phyloP scores from a whole-genome alignment of 2,113 vertebrate genomes.

The Rhizomys pruinosus region DNA sequence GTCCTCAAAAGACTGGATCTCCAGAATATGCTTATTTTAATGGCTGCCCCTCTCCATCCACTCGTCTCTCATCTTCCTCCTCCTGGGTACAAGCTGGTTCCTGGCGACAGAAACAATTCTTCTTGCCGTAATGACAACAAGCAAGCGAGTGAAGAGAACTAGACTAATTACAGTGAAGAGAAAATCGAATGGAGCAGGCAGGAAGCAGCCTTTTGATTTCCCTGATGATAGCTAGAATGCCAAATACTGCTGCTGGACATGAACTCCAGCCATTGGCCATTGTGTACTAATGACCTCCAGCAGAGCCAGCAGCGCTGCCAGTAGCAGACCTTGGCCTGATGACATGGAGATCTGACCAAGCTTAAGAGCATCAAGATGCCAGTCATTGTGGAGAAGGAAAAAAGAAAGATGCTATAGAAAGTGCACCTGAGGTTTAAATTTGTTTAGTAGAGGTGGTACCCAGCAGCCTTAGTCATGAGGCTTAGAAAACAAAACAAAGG shows the following conservation, averaged over 20 bases:
- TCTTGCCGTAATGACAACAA: slow-evolving; percentile 97
- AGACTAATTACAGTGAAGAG: slow-evolving; percentile 98
- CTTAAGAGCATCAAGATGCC: slow-evolving; percentile 71
- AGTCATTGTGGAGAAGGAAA: slow-evolving; percentile 73
- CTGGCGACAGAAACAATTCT: slow-evolving; percentile 96
- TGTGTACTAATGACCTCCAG: slow-evolving; percentile 94
- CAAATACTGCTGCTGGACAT: slow-evolving; percentile 90
- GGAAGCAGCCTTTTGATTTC: slow-evolving; percentile 98
- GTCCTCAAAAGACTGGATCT: slow-evolving; percentile 93
- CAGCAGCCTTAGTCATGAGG: slow-evolving; percentile 83
- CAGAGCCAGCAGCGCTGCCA: slow-evolving; percentile 96
- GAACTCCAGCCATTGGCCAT: slow-evolving; percentile 94
- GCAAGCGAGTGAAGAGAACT: slow-evolving; percentile 98
- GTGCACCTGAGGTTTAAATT: slow-evolving; percentile 82
- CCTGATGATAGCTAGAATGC: slow-evolving; percentile 93
- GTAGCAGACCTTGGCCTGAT: slow-evolving; percentile 95
- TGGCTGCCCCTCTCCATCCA: slow-evolving; percentile 95
- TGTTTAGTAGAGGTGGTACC: slow-evolving; percentile 88
- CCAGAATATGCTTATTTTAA: slow-evolving; percentile 98
- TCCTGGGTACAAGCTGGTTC: slow-evolving; percentile 98
- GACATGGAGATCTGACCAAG: slow-evolving; percentile 94
- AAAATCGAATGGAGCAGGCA: slow-evolving; percentile 95
- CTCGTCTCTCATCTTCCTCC: slow-evolving; percentile 96
- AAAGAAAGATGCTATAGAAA: slow-evolving; percentile 78
- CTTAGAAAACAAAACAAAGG: slow-evolving; percentile 78